phyloP scores from a whole-genome alignment of 2,888 invertebrate genomes.

The Norana najaformis region DNA sequence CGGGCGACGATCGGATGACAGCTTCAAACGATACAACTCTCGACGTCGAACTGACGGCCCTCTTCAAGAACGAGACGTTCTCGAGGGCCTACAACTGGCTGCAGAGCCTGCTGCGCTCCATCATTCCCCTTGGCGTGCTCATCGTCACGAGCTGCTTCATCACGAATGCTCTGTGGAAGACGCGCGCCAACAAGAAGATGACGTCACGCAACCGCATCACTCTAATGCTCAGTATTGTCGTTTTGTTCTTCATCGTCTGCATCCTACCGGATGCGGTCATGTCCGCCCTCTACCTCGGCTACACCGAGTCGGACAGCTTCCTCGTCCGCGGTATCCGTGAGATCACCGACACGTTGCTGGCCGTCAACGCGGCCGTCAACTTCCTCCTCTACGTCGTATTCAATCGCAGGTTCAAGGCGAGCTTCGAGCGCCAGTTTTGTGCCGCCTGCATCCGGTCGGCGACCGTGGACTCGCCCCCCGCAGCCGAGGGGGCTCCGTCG shows the following conservation, averaged over 20 bases:
- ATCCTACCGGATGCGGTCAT: slow-evolving; percentile 61
- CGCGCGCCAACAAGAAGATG: slow-evolving; percentile 45
- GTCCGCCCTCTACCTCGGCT: slow-evolving; percentile 60
- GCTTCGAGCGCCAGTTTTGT: slow-evolving; percentile 16
- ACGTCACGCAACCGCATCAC: slow-evolving; percentile 59
- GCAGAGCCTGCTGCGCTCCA: slow-evolving; percentile 47
- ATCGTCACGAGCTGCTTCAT: slow-evolving; percentile 47
- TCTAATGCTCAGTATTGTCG: slow-evolving; percentile 58
- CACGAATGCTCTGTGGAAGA: slow-evolving; percentile 47
- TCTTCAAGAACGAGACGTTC: slow-evolving; percentile 45
- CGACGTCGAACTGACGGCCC: slow-evolving; percentile 41
- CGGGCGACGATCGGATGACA: neutral
- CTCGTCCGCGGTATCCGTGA: slow-evolving; percentile 58
- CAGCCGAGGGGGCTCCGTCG: neutral
- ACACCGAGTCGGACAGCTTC: slow-evolving; percentile 56
- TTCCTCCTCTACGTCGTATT: slow-evolving; percentile 59
- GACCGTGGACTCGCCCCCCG: neutral
- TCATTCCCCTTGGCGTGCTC: slow-evolving; percentile 48
- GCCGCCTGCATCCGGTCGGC: neutral
- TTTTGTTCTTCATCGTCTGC: slow-evolving; percentile 59
- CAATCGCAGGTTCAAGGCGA: slow-evolving; percentile 54
- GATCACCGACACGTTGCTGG: slow-evolving; percentile 59
- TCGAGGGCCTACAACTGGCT: slow-evolving; percentile 44
- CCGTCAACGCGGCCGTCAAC: slow-evolving; percentile 59
- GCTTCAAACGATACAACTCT: neutral